Evolutionary conservation across 2,797 vertebrate species (phyloP), one percentile per base, ranked within the genome.

Genomic region (Scleropages formosus): DNA sequence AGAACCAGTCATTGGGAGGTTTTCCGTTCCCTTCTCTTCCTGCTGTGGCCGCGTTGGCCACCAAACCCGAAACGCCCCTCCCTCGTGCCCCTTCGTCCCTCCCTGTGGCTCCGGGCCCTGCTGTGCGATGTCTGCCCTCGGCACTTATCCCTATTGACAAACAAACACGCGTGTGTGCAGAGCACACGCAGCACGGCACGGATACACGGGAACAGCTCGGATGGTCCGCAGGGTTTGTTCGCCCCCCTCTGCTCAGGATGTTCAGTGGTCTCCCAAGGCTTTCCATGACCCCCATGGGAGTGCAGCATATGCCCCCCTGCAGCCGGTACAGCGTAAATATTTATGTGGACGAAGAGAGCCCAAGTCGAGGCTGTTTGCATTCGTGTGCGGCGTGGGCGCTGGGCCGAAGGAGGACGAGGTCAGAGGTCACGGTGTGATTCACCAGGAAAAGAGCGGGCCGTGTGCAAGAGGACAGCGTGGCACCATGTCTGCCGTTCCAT

Each of bases 201-300:
- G 10, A 70, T 20, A 18, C 0, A 26, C 49, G 51, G 0, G 13
- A 58, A 7, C 0, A 20, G 18, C 12, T 6, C 18, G 58, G 10
- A 13, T 13, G n/a, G n/a, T 3, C 12, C 53, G 4, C 58, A 53
- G 15, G n/a, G n/a, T n/a, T n/a, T 39, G 31, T 39, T 6, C 6
- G 31, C 2, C 31, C 31, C 31, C 31, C 67, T 77, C 72, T 78
- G 75, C 80, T 79, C 60, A 53, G 75, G 77, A 82, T 80, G 77
- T 72, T 74, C 68, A 61, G 70, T 74, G 77, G 77, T 80, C 73
- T 58, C 67, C 20, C 27, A n/a, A 22, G 4, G 53, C 26, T 6
- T 39, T 39, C 39, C 27, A 15, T 64, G n/a, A 46, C 1, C 15
- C 62, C 39, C 49, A 6, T 20, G 15, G 58, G 59, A 62, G 58